phyloP scores from a whole-genome alignment of 2,113 vertebrate species.

The Gadus chalcogrammus region DNA sequence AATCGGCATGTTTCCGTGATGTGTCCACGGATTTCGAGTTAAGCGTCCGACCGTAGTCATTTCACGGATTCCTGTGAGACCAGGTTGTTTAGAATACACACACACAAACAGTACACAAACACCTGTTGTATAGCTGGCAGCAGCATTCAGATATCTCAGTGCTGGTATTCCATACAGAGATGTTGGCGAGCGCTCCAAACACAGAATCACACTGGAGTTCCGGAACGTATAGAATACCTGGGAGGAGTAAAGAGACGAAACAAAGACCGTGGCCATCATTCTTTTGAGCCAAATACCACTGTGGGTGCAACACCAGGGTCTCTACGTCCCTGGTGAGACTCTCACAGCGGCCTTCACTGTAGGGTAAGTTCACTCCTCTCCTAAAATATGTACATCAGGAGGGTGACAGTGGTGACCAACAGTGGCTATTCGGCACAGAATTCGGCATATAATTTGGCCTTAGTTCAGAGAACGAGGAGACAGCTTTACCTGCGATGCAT shows the following conservation, averaged over 20 bases:
- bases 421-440: neutral
- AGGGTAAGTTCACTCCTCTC: too few relatives aligned
- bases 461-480: neutral
- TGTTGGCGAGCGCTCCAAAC: slow-evolving; percentile 57
- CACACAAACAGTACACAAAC: neutral
- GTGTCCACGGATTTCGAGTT: too few relatives aligned
- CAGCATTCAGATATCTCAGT: slow-evolving; percentile 74
- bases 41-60: too few relatives aligned
- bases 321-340: too few relatives aligned
- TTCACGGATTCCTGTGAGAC: too few relatives aligned
- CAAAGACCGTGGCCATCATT: neutral
- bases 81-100: too few relatives aligned
- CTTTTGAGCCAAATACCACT: too few relatives aligned
- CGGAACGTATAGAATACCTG: slow-evolving; percentile 76
- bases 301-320: too few relatives aligned
- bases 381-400: too few relatives aligned
- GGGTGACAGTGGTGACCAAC: too few relatives aligned
- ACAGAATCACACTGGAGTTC: slow-evolving; percentile 66
- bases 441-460: neutral
- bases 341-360: too few relatives aligned
- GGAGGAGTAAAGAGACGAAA: slow-evolving; percentile 4
- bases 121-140: slow-evolving; percentile 75
- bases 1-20: too few relatives aligned
- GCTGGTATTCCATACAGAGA: slow-evolving; percentile 44
- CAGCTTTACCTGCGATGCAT: slow-evolving; percentile 80